phyloP scores from a whole-genome alignment of 1,140 invertebrate species.

The Agrilus planipennis region DNA sequence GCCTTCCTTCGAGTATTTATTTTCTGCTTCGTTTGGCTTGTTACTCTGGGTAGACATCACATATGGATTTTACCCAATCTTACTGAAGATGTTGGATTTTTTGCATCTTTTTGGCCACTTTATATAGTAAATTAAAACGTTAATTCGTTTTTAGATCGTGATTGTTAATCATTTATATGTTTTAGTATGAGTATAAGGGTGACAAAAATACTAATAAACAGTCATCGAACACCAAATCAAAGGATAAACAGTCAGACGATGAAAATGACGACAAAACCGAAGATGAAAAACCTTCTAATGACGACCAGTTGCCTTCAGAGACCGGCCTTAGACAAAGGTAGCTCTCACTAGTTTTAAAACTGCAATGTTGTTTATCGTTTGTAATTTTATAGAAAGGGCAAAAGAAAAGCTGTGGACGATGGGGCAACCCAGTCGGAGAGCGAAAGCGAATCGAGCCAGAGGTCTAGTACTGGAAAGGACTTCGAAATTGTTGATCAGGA shows the following conservation, averaged over 20 bases:
- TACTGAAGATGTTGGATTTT: conserved; percentile 97
- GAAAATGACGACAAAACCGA: conserved; percentile 35
- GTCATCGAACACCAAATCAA: too few relatives aligned
- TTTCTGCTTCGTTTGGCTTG: conserved; percentile 82
- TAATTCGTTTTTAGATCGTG: conserved; percentile 2
- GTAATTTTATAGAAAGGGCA: too few relatives aligned
- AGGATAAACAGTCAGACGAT: conserved; percentile 60
- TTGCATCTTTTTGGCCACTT: conserved; percentile 95
- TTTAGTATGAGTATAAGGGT: conserved; percentile 66
- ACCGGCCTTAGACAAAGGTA: too few relatives aligned
- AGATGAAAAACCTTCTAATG: too few relatives aligned
- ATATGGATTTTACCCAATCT: conserved; percentile 97
- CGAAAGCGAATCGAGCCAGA: conserved; percentile 55
- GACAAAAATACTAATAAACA: conserved; percentile 35
- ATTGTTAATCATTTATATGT: too few relatives aligned
- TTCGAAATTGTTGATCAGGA: conserved; percentile 64
- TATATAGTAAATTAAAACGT: conserved; percentile 61
- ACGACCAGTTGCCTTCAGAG: too few relatives aligned
- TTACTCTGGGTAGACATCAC: conserved; percentile 84
- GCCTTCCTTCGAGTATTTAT: conserved; percentile 81
- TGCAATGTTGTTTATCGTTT: too few relatives aligned
- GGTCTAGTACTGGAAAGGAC: conserved; percentile 66
- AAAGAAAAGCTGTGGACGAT: conserved; percentile 10
- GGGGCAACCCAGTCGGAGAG: conserved; percentile 38
- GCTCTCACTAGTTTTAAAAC: too few relatives aligned